Percentiles rank a stretch among this genome's conserved stretches.
These are phyloP conservation scores for Artemia sp. DNA, from an alignment of 2,888 invertebrate genomes.

Conservation along the genomic window DNA sequence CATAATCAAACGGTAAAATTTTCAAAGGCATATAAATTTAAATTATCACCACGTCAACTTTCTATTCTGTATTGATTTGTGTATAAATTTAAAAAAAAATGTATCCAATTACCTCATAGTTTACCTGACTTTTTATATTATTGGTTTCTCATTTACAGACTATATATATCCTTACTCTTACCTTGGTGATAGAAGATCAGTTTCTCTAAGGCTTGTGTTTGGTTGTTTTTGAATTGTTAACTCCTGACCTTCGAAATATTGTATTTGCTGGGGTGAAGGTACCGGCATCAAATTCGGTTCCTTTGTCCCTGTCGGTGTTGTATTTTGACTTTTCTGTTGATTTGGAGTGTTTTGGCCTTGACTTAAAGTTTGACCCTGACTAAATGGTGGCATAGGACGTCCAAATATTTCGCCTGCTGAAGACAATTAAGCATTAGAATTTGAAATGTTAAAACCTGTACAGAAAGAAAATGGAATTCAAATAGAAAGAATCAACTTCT, in stretches of 20 bases:
- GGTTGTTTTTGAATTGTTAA: constrained; percentile 89
- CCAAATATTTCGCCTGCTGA: constrained; percentile 46
- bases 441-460: neutral
- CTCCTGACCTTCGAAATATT: constrained; percentile 91
- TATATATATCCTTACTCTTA: constrained; percentile 32
- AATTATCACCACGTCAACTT: too few species aligned
- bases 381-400: constrained; percentile 44
- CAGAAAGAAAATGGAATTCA: neutral
- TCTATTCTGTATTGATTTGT: too few species aligned
- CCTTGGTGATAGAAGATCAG: constrained; percentile 53
- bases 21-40: too few species aligned
- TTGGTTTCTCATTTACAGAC: too few species aligned
- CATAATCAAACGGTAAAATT: too few species aligned
- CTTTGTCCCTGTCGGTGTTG: constrained; percentile 40
- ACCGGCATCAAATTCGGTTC: constrained; percentile 86
- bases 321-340: constrained; percentile 27
- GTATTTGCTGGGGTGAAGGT: constrained; percentile 88
- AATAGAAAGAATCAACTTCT: neutral
- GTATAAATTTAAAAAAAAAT: too few species aligned
- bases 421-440: constrained; percentile 23
- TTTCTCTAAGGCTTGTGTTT: constrained; percentile 66
- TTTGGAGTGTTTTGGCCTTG: constrained; percentile 34
- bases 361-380: constrained; percentile 35
- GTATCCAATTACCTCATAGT: too few species aligned
- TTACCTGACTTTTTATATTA: too few species aligned